Evolutionary conservation across 2,888 invertebrate species (phyloP), one percentile per base, ranked within the genome.

Genomic region (Andrena flavipes): DNA sequence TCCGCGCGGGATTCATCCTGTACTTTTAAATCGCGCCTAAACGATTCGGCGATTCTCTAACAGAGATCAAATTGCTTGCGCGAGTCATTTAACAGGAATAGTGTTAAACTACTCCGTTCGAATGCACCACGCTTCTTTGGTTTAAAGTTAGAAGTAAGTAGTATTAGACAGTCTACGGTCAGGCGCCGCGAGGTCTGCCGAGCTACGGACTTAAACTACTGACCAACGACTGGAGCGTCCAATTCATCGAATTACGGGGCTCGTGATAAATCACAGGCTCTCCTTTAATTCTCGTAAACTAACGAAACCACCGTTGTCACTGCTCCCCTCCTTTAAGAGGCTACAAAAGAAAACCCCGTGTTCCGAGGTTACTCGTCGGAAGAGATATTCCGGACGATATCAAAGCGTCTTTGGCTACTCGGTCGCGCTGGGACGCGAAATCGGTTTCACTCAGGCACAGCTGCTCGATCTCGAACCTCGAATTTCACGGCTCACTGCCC

Each of bases 361-460:
- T n/a, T 30, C n/a, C 59, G 33, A 35, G 60, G 65, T 67, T 77
- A 29, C 60, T 35, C 67, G 29, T 49, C 29, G 35, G 20, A 51
- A 67, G 42, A 20, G 26, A 64, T 42, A 42, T 30, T 33, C 51
- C 23, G 7, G 5, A 23, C 26, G 8, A 26, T 56, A 4, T 23
- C 33, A 10, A 48, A 59, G 16, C n/a, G 20, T 67, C 59, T 51
- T 33, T 42, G 35, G 23, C 20, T 33, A 59, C 29, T 51, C 70
- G 54, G 68, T 79, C 64, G 35, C 20, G 73, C 33, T 26, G n/a
- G 13, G 29, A 16, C 30, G 7, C 23, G 67, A 64, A 70, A 77
- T 82, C 73, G 49, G 65, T 82, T 80, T 48, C 59, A 76, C 76
- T 76, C 62, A n/a, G 56, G 68, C 56, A 26, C 82, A 82, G 70